Evolutionary conservation across 2,888 invertebrate species (phyloP).

Genomic region (Stenotaenia linearis): DNA sequence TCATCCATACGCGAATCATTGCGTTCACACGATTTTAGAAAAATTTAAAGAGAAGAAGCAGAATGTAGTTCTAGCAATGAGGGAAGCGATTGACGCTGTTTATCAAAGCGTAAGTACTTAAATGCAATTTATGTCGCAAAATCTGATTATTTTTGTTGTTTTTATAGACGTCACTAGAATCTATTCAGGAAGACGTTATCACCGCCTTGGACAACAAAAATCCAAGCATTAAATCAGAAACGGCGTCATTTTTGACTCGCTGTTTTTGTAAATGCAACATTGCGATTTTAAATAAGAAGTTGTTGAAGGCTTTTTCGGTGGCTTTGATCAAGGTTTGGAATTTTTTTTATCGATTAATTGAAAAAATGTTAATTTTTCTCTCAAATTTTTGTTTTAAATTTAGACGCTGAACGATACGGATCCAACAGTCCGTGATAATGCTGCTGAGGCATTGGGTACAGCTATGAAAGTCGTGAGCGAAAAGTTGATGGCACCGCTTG

Average conservation of each 20-base stretch:
- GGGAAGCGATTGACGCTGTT: conserved; percentile 86
- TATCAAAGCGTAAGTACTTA: conserved; percentile 30
- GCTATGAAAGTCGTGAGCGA: conserved; percentile 90
- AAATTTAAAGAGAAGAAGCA: conserved; percentile 97
- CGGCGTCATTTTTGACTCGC: conserved; percentile 73
- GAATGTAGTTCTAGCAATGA: conserved; percentile 75
- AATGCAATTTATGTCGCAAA: background rate
- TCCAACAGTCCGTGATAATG: conserved; percentile 83
- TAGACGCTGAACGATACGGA: conserved; percentile 57
- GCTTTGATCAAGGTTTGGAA: conserved; percentile 66
- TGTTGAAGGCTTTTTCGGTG: conserved; percentile 73
- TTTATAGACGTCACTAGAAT: conserved; percentile 60
- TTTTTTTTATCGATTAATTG: background rate
- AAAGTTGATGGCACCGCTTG: conserved; percentile 75
- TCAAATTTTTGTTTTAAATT: no score
- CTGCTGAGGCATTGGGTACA: conserved; percentile 89
- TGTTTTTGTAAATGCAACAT: conserved; percentile 77
- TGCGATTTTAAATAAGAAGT: conserved; percentile 66
- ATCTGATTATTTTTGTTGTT: conserved; percentile 33
- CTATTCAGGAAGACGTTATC: conserved; percentile 66
- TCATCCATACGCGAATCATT: conserved; percentile 64
- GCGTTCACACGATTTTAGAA: conserved; percentile 65
- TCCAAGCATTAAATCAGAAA: conserved; percentile 81
- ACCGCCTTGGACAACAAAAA: conserved; percentile 86
- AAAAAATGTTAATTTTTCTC: background rate